Evolutionary conservation across 2,113 vertebrate genomes (phyloP).

Genomic region (Cephalopterus ornatus): DNA sequence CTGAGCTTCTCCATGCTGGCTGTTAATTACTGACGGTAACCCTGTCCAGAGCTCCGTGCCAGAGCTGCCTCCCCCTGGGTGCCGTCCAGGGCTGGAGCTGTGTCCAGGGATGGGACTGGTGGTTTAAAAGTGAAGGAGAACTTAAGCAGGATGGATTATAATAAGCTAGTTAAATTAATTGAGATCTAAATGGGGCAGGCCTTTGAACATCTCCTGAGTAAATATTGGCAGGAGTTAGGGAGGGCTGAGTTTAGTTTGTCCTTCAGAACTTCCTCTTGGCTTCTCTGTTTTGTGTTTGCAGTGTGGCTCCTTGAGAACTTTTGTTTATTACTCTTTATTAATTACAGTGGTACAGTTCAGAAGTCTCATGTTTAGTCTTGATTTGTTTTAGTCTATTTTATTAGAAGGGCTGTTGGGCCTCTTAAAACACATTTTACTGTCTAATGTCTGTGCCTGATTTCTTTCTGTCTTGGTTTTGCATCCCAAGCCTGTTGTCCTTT

Average conservation of each 20-base stretch:
- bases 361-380: background rate
- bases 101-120: background rate
- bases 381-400: background rate
- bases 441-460: background rate
- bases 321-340: background rate
- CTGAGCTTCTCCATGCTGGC: background rate
- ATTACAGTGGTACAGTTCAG: background rate
- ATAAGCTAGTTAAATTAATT: background rate
- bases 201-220: background rate
- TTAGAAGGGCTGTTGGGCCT: background rate
- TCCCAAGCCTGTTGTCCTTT: background rate
- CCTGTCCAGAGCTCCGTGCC: background rate
- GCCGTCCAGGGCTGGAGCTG: background rate
- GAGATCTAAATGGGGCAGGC: background rate
- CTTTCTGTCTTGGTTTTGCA: background rate
- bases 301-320: background rate
- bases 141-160: background rate
- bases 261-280: background rate
- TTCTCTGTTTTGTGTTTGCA: background rate
- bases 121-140: background rate
- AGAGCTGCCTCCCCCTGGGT: background rate
- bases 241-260: background rate
- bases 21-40: background rate
- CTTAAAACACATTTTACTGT: background rate
- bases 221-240: background rate